Base-by-base conservation (phyloP, 2,888 invertebrate species). In the Lasioglossum morio region DNA sequence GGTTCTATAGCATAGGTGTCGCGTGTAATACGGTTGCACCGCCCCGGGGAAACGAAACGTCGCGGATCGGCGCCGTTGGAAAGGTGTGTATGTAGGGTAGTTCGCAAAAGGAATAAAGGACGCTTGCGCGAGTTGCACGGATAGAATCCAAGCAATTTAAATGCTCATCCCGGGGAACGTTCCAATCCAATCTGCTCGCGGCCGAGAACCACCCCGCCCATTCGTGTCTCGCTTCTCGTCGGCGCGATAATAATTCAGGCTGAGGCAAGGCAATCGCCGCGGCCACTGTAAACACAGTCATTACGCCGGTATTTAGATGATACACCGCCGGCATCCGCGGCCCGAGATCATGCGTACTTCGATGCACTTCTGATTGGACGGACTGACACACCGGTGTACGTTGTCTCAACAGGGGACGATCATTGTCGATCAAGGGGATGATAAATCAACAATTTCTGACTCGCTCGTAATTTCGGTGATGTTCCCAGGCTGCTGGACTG, bases 231-330 rank as follows among this genome's bases (percentile, higher is more conserved):
- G 73, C 66, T 70, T 81, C 79, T 74, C 82, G 73, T 34, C 82
- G 72, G 72, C 88, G 85, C 86, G 84, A 89, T 89, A 89, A 92
- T 93, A 90, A 92, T 92, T 92, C 92, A 91, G 87, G 83, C 85
- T 66, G 82, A 77, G 73, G 40, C 81, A 84, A 84, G 88, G 82
- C 78, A 78, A 79, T 80, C 82, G 73, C 77, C 40, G 40, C 43
- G 70, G 70, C 81, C 72, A 82, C 84, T 34, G 40, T 87, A 87
- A 88, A 86, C 40, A 88, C 87, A 82, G 88, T 88, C 77, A 88
- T 88, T 88, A 88, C 73, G 30, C 23, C n/a, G 88, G 87, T 86
- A 88, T 88, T 88, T 88, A 84, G 84, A 88, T 84, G 86, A 88
- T 82, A 82, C 63, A 69, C 66, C 73, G 66, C 23, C 27, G 40